Evolutionary conservation across 2,888 invertebrate genomes (phyloP), one percentile per base, ranked within the genome.

Genomic region (Eubasilissa splendida): DNA sequence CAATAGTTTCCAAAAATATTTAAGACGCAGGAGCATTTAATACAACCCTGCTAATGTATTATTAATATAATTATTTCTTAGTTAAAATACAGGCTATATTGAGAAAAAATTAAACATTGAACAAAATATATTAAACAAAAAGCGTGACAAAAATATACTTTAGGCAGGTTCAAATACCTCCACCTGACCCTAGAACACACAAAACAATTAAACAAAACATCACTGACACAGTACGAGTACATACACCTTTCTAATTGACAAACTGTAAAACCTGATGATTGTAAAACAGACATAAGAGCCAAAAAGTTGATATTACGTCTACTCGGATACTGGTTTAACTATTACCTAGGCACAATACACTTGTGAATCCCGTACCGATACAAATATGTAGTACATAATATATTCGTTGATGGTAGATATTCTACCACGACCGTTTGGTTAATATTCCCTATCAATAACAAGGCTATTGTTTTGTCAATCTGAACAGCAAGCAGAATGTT

Each of bases 61-160:
- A 90, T 91, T 91, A 91, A 90, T 90, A 90, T 90, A 90, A 90
- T 91, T 90, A 90, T 90, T 90, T 90, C 90, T 91, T 91, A 91
- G 90, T 90, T 91, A 91, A 90, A 91, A 91, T 91, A 91, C 90
- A 91, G 90, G 90, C 90, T 91, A 91, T 90, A 90, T 91, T 90
- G 90, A 90, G 90, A 90, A 90, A 91, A 90, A 90, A 89, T 90
- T 90, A 90, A 90, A 90, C 90, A 89, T 89, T 90, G 71, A 73
- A 73, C 71, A 73, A 73, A 65, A 33, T 58, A 58, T 79, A 79
- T 79, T 4, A 79, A 91, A 90, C 90, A 90, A 90, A 82, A 91
- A 90, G 88, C 88, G 89, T 89, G 90, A 90, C 90, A 90, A 90
- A 90, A 91, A 90, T 90, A 90, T 90, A 90, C 89, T 89, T 90